Evolutionary conservation across 2,888 invertebrate genomes (phyloP), one percentile per base, ranked within the genome.

Genomic region (Dicycla oo): DNA sequence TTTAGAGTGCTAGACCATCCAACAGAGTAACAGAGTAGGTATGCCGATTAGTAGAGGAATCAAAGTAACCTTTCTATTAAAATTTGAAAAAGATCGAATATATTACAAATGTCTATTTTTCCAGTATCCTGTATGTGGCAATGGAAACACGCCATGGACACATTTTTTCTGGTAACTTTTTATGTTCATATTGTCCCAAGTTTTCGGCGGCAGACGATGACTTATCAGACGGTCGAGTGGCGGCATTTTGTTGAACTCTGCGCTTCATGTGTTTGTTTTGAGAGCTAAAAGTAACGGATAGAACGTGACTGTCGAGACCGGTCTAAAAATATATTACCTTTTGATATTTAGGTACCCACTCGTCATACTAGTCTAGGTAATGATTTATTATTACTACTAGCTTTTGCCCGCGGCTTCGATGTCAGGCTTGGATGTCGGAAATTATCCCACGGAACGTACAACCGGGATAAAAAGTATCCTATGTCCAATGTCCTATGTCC

Each of bases 121-220:
- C 38, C 20, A 43, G 20, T 62, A 18, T 49, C 30, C 30, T 54
- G 13, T 30, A 43, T n/a, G n/a, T 45, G 53, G 54, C 71, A 83
- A 84, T 92, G 92, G 91, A 92, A 82, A 92, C 90, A 77, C 45
- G 79, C 73, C 87, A 64, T 43, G 68, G 62, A 38, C 45, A 68
- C 58, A 60, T 88, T 92, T 91, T 92, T 91, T 90, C 81, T 83
- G 79, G 74, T 82, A 86, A 86, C 76, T 91, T 93, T 93, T 92
- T 92, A 91, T 91, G 87, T 89, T 88, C 89, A 89, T 90, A 89
- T 91, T 91, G 92, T 92, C 88, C 87, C 83, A 87, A 83, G 89
- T 87, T 91, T 84, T 91, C 87, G 90, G 83, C 87, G 83, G 88
- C 86, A 89, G 88, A 88, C 86, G 90, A 89, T 91, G 91, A 90